Percentiles rank a stretch among this genome's conserved stretches.
These are phyloP conservation scores for Myathropa florea DNA, from an alignment of 2,888 invertebrate genomes.

Conservation along the genomic window DNA sequence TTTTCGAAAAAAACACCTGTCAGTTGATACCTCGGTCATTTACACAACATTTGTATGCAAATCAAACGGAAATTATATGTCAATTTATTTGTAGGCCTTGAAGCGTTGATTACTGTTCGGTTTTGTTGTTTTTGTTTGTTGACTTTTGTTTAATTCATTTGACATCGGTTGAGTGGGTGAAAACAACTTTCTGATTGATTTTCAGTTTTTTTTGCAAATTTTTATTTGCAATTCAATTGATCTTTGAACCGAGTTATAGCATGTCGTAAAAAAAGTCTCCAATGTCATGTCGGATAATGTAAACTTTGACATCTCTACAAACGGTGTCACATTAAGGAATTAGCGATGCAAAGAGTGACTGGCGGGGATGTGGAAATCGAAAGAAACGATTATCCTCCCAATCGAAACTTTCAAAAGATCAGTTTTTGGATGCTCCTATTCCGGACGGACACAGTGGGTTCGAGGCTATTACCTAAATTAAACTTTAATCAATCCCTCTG, in stretches of 20 bases:
- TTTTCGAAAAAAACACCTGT: background rate
- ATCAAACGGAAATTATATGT: background rate
- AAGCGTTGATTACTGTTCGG: background rate
- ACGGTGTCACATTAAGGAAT: background rate
- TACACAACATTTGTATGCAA: conserved; percentile 13
- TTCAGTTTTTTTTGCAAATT: background rate
- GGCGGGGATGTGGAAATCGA: background rate
- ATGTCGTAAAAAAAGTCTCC: background rate
- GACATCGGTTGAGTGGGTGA: background rate
- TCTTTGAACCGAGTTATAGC: background rate
- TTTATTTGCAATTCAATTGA: background rate
- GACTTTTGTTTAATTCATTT: background rate
- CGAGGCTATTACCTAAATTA: too few relatives aligned
- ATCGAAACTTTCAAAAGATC: too few relatives aligned
- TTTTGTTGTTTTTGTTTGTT: background rate
- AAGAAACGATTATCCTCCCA: too few relatives aligned
- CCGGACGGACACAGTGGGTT: too few relatives aligned
- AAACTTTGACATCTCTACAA: background rate
- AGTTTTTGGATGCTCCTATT: too few relatives aligned
- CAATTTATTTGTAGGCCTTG: background rate
- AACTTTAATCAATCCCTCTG: too few relatives aligned
- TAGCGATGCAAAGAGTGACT: background rate
- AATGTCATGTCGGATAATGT: background rate
- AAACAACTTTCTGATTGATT: background rate
- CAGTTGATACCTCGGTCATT: background rate